These are phyloP conservation scores for Phyllotreta striolata DNA, from an alignment of 2,888 invertebrate species.

Conservation along the genomic window DNA sequence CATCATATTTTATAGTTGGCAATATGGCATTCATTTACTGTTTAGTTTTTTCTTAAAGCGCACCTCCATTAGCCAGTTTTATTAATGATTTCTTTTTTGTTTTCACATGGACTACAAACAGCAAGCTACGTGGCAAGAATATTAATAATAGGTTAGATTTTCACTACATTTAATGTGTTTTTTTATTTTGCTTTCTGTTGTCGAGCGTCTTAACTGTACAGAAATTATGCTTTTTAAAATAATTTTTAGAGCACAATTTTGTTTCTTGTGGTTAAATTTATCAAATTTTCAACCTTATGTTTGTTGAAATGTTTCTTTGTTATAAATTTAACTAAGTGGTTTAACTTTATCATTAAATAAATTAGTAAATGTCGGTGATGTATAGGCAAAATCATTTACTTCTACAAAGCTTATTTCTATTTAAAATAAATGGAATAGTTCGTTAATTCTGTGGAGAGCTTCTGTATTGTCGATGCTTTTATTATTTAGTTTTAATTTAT, in stretches of 20 bases:
- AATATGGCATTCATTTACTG: conserved; percentile 28
- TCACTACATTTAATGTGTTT: conserved; percentile 58
- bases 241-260: not conserved
- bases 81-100: conserved; percentile 52
- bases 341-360: no score
- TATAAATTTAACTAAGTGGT: no score
- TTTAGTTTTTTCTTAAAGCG: conserved; percentile 47
- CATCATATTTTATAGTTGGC: conserved; percentile 35
- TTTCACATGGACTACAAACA: conserved; percentile 64
- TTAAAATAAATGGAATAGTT: no score
- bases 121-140: conserved; percentile 83
- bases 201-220: conserved; percentile 13
- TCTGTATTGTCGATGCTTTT: no score
- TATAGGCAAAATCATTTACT: no score
- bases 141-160: conserved; percentile 76
- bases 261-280: not conserved
- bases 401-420: no score
- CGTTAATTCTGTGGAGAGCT: no score
- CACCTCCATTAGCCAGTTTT: conserved; percentile 49
- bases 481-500: no score
- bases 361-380: no score
- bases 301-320: no score
- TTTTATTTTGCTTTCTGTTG: conserved; percentile 35
- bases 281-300: no score
- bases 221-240: no score